Conservation (phyloP, 2,888 invertebrate species). For the Nyleta sp. region DNA sequence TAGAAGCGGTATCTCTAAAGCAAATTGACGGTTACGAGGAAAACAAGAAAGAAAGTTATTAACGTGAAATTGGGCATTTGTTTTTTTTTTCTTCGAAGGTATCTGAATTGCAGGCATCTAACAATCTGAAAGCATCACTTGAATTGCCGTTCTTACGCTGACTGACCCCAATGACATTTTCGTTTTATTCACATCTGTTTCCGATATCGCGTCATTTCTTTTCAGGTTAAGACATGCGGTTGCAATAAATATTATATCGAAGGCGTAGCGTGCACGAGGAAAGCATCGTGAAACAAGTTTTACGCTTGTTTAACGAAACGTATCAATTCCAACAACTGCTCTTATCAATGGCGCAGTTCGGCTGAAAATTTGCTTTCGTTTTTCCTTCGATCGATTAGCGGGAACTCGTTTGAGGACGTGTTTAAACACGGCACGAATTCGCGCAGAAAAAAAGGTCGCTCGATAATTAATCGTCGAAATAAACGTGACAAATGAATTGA, state of each 20-base stretch:
- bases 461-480: conserved; percentile 13
- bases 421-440: background rate
- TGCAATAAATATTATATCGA: background rate
- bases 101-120: conserved; percentile 11
- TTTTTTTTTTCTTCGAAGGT: background rate
- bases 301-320: background rate
- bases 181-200: conserved; percentile 13
- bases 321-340: background rate
- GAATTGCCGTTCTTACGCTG: conserved; percentile 21
- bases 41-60: background rate
- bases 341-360: background rate
- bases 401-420: background rate
- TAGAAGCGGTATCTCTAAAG: too few species aligned
- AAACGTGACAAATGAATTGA: conserved; percentile 8
- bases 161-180: conserved; percentile 21
- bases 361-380: background rate
- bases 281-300: too few species aligned
- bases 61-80: background rate
- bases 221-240: background rate
- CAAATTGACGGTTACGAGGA: background rate
- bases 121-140: conserved; percentile 4
- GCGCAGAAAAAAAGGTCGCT: background rate
- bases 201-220: conserved; percentile 16
- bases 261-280: background rate
- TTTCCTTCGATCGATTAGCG: background rate